Conservation (phyloP, 2,797 vertebrate genomes). For the Mus spretus region DNA sequence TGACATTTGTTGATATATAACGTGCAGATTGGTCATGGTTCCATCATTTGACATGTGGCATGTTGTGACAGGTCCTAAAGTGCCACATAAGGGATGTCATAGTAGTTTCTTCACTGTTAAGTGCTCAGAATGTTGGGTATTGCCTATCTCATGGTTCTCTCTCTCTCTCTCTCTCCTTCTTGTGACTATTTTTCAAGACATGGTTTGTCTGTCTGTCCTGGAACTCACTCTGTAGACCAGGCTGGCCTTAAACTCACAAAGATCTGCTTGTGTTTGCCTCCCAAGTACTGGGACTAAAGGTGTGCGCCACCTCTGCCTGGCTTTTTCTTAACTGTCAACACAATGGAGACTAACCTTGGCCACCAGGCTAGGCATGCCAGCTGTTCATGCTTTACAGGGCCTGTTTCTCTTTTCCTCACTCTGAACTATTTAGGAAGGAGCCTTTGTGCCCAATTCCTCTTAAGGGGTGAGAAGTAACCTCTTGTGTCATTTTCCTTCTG, state of each 20-base stretch:
- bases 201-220: not conserved
- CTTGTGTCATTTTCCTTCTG: not conserved
- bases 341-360: not conserved
- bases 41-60: not conserved
- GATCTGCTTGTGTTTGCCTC: not conserved
- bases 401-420: not conserved
- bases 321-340: not conserved
- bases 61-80: not conserved
- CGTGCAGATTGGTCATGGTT: not conserved
- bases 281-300: not conserved
- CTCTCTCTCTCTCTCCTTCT: not conserved
- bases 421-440: not conserved
- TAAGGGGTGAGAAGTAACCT: not conserved
- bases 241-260: not conserved
- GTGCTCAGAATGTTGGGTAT: not conserved
- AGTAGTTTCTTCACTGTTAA: not conserved
- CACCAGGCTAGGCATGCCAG: not conserved
- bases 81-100: too few relatives aligned
- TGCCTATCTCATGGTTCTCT: not conserved
- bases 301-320: not conserved
- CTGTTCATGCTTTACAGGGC: not conserved
- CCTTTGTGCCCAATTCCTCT: too few relatives aligned
- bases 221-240: not conserved
- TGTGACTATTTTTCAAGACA: not conserved
- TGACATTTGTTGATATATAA: not conserved